These are phyloP conservation scores for Phacellophora camtschatica DNA, from an alignment of 30 jellyfish, hydroid and myxozoan species.

Conservation along the genomic window DNA sequence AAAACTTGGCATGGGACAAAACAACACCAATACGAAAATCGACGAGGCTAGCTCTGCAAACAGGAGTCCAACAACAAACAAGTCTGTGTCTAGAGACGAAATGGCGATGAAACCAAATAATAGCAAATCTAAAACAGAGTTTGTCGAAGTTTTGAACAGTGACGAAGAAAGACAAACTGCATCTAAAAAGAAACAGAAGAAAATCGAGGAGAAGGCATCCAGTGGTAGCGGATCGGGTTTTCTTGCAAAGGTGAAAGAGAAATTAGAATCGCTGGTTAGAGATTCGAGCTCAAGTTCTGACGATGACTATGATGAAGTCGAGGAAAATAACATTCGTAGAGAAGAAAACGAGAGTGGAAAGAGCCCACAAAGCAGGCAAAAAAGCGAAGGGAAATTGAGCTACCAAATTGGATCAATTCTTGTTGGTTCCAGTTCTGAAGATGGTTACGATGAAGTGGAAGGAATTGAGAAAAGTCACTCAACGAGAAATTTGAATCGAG, in stretches of 20 bases:
- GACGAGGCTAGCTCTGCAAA: neutral
- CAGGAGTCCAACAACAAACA: neutral
- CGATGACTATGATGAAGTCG: conserved; percentile 40
- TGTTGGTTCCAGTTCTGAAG: neutral
- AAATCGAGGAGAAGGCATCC: neutral
- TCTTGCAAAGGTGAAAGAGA: neutral
- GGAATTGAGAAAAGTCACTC: neutral
- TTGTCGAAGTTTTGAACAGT: conserved; percentile 24
- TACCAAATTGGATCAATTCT: neutral
- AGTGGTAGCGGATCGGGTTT: neutral
- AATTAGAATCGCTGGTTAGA: neutral
- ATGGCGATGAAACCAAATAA: neutral
- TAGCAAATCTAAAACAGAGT: neutral
- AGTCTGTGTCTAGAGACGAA: neutral
- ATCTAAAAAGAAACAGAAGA: neutral
- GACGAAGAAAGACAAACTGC: neutral
- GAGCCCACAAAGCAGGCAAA: neutral
- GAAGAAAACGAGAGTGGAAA: neutral
- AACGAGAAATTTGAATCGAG: neutral
- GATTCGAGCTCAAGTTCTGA: conserved; percentile 37
- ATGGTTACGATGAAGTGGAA: conserved; percentile 7
- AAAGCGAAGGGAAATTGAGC: neutral
- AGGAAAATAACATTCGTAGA: neutral
- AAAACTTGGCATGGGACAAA: neutral
- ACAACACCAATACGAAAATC: neutral